Evolutionary conservation across 2,888 invertebrate genomes (phyloP), one percentile per base, ranked within the genome.

Genomic region (Sipha maydis): DNA sequence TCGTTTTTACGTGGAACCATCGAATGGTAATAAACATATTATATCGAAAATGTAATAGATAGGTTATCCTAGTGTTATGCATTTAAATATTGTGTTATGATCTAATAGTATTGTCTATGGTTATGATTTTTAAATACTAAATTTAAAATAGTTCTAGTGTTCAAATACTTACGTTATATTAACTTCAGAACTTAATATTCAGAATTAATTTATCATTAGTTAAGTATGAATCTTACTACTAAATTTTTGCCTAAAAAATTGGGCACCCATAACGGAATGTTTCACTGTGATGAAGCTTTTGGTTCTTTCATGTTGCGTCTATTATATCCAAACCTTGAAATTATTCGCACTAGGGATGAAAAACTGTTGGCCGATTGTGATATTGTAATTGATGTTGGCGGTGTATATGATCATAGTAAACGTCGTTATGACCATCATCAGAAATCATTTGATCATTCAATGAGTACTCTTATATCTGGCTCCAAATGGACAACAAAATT

Each of bases 381-480:
- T 91, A 95, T 99, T 90, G 97, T 99, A 0, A 96, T 99, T 0
- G 99, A 99, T 93, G 98, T 99, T 8, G 99, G 99, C 5, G 96
- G 95, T 0, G 94, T 94, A 28, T 99, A 96, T 92, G 94, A 98
- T 92, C 96, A 95, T 86, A 92, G 93, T 0, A 94, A 92, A 89
- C 94, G 95, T 90, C 93, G 96, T 90, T 99, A 96, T 92, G 99
- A 99, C 92, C 99, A 99, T 92, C 99, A 99, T 92, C 99, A 99
- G 92, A 94, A 88, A 89, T 93, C 93, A 31, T 97, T 97, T 91
- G 92, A 92, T 75, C 94, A 95, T 78, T 95, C 95, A 0, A 92
- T 96, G 73, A 94, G 94, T 89, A 93, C 94, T 0, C 91, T 97
- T 25, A 92, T 93, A 11, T 95, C 95, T n/a, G 94, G 95, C 92